Evolutionary conservation across 2,888 invertebrate species (phyloP), one percentile per base, ranked within the genome.

Genomic region (Eulithis prunata): DNA sequence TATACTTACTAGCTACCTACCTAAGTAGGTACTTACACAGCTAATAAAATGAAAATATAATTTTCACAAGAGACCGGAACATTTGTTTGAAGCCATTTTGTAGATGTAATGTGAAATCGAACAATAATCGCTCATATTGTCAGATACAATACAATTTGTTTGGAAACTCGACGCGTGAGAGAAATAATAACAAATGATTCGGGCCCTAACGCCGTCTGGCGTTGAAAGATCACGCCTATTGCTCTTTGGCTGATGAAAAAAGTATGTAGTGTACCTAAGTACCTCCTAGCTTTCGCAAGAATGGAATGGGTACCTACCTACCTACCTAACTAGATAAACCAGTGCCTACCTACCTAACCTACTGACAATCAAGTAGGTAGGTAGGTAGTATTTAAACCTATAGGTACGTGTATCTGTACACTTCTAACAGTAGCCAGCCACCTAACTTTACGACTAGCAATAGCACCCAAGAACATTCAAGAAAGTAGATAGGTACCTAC

Each of bases 171-270:
- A 87, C 89, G 88, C 92, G 91, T 91, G 92, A 89, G 86, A 86
- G 87, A 91, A 92, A 92, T 93, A 92, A 91, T 92, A 93, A 93
- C 90, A 93, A 93, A 93, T 92, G 92, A 91, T 91, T 90, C 90
- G 86, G 88, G 85, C 91, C 92, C 91, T 90, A 89, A 91, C 92
- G 82, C 92, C 91, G 90, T 84, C 89, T 92, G 92, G 91, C 91
- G 90, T 90, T 92, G 92, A 93, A 90, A 91, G 92, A 92, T 92
- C 92, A 90, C 91, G 92, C 91, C 91, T 91, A 88, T 90, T 89
- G 87, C 90, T 88, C 85, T 86, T 82, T 80, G 86, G 80, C 80
- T 90, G 89, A 91, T 91, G 90, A 91, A 92, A 92, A 91, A 91
- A 21, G 47, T 47, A 47, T 0, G 14, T 32, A 21, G 21, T 21